Percentiles rank a stretch among this genome's conserved stretches.
phyloP scores from a whole-genome alignment of 2,797 vertebrate species.

The Spinus pinus region DNA sequence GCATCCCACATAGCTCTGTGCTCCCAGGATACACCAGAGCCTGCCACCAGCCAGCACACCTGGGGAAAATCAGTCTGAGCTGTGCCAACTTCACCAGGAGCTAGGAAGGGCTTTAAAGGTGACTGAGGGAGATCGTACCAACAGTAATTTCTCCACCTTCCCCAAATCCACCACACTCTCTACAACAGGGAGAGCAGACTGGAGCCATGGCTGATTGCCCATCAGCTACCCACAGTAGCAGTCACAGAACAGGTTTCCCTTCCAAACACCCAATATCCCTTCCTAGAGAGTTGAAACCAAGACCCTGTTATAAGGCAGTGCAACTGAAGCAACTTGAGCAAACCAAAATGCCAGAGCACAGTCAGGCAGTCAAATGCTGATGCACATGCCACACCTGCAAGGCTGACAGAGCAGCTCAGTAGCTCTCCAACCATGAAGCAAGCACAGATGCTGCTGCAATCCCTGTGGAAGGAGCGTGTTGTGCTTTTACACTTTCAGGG shows the following conservation, averaged over 20 bases:
- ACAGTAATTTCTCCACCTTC: background rate
- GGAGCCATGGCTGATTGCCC: background rate
- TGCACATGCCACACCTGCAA: background rate
- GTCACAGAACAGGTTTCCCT: background rate
- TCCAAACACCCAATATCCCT: background rate
- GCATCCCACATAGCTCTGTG: background rate
- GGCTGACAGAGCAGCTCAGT: background rate
- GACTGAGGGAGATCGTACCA: background rate
- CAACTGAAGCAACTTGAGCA: background rate
- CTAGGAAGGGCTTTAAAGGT: background rate
- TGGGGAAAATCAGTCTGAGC: background rate
- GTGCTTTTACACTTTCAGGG: background rate
- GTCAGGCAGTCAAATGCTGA: background rate
- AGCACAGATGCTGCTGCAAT: background rate
- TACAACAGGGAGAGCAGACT: background rate
- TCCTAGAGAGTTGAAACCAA: background rate
- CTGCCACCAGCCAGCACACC: background rate
- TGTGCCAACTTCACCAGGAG: background rate
- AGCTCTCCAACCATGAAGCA: background rate
- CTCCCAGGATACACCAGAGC: background rate
- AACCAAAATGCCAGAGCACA: fast-evolving
- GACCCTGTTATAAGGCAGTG: background rate
- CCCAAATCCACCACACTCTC: background rate
- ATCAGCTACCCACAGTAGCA: background rate
- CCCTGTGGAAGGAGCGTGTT: background rate